Conservation (phyloP, 1,140 invertebrate genomes). For the Drosophila prosaltans region DNA sequence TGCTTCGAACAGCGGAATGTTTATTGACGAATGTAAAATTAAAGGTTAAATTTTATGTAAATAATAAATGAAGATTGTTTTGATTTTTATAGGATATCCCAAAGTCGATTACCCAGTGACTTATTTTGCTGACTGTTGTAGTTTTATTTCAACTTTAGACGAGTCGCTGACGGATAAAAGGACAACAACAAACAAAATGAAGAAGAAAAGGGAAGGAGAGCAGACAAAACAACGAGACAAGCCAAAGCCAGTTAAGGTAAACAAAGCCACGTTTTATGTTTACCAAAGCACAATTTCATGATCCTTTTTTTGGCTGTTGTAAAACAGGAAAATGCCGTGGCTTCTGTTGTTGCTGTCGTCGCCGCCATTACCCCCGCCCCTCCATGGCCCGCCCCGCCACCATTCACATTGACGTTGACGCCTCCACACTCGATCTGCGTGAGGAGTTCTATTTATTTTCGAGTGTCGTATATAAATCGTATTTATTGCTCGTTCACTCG, state of each 20-base stretch:
- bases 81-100: neutral
- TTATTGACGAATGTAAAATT: too few relatives aligned
- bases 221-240: neutral
- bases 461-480: slow-evolving; percentile 5
- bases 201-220: neutral
- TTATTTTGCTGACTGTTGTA: neutral
- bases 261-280: slow-evolving; percentile 12
- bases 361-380: too few relatives aligned
- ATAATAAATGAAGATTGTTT: too few relatives aligned
- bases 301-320: neutral
- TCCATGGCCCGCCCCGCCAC: too few relatives aligned
- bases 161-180: neutral
- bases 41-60: too few relatives aligned
- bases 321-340: slow-evolving; percentile 6
- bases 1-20: too few relatives aligned
- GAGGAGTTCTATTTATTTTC: slow-evolving; percentile 3
- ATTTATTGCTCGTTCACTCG: neutral
- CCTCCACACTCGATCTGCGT: neutral
- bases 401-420: neutral
- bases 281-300: slow-evolving; percentile 9
- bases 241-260: slow-evolving; percentile 5
- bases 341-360: neutral
- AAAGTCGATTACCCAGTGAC: neutral
- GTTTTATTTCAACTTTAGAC: neutral
- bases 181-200: slow-evolving; percentile 1